Percentiles rank a stretch among this genome's conserved stretches.
Conservation (phyloP, 1,140 invertebrate genomes). For the Diachasmimorpha longicaudata region DNA sequence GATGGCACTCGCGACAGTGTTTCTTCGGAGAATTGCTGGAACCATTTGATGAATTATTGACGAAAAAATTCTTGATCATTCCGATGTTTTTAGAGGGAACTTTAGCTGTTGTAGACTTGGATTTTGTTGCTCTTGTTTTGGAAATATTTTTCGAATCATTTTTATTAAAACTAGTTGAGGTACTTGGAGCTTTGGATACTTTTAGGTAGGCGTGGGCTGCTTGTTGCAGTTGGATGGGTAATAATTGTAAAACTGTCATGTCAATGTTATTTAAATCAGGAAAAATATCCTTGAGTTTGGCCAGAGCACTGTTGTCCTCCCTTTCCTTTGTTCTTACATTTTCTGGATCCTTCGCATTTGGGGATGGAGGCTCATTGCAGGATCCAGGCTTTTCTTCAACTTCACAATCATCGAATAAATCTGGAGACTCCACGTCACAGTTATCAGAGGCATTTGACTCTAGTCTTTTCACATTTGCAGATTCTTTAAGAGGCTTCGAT, state of each 20-base stretch:
- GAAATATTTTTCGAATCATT: neutral
- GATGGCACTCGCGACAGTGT: constrained; percentile 69
- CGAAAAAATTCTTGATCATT: constrained; percentile 12
- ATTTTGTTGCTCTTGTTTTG: neutral
- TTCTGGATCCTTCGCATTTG: neutral
- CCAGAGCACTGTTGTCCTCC: neutral
- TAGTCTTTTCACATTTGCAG: neutral
- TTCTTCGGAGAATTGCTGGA: constrained; percentile 12
- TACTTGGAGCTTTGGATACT: neutral
- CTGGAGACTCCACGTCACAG: neutral
- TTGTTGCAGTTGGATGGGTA: constrained; percentile 54
- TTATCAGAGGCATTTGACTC: neutral
- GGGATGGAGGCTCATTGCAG: neutral
- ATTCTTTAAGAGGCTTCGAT: neutral
- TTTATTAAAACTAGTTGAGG: neutral
- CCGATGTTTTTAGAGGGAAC: neutral
- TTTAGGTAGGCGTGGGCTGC: constrained; percentile 49
- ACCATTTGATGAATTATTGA: neutral
- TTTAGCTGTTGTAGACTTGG: neutral
- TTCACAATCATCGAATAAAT: constrained; percentile 6
- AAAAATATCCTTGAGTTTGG: constrained; percentile 59
- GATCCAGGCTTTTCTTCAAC: neutral
- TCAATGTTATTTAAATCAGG: constrained; percentile 61
- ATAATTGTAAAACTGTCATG: constrained; percentile 47
- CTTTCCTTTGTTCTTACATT: neutral